Conservation (phyloP, 2,888 invertebrate species). For the Aspidiotus destructor region DNA sequence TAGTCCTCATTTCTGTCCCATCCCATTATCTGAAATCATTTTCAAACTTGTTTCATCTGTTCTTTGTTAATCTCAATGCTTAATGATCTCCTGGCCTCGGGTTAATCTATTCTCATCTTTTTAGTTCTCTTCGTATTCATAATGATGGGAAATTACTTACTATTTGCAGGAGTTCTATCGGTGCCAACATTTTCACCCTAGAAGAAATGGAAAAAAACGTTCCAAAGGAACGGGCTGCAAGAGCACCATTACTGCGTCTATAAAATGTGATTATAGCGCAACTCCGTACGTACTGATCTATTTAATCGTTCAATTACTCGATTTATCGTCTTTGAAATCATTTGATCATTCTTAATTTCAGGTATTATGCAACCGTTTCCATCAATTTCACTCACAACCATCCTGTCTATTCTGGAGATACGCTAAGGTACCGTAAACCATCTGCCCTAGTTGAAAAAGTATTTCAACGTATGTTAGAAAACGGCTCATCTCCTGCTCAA, state of each 20-base stretch:
- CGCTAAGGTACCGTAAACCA: slow-evolving; percentile 17
- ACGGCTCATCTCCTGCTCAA: slow-evolving; percentile 15
- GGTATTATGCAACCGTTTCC: background rate
- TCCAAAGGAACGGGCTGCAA: slow-evolving; percentile 21
- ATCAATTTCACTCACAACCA: slow-evolving; percentile 20
- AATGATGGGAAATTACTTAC: background rate
- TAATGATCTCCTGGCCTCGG: too few relatives aligned
- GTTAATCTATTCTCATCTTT: too few relatives aligned
- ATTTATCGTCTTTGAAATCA: background rate
- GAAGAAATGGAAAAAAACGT: slow-evolving; percentile 10
- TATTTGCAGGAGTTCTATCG: slow-evolving; percentile 4
- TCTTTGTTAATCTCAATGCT: too few relatives aligned
- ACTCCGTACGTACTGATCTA: background rate
- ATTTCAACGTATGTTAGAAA: slow-evolving; percentile 18
- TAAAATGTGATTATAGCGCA: slow-evolving; percentile 5
- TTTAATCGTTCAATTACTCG: background rate
- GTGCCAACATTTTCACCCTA: slow-evolving; percentile 11
- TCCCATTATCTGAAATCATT: too few relatives aligned
- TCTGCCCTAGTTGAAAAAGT: slow-evolving; percentile 15
- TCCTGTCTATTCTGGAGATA: slow-evolving; percentile 8
- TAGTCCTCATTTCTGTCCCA: too few relatives aligned
- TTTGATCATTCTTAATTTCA: background rate
- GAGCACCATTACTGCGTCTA: slow-evolving; percentile 11
- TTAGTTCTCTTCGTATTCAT: too few relatives aligned
- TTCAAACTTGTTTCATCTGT: too few relatives aligned